Evolutionary conservation across 30 jellyfish, hydroid and myxozoan genomes (phyloP), one percentile per base, ranked within the genome.

Genomic region (Pelagia noctiluca): DNA sequence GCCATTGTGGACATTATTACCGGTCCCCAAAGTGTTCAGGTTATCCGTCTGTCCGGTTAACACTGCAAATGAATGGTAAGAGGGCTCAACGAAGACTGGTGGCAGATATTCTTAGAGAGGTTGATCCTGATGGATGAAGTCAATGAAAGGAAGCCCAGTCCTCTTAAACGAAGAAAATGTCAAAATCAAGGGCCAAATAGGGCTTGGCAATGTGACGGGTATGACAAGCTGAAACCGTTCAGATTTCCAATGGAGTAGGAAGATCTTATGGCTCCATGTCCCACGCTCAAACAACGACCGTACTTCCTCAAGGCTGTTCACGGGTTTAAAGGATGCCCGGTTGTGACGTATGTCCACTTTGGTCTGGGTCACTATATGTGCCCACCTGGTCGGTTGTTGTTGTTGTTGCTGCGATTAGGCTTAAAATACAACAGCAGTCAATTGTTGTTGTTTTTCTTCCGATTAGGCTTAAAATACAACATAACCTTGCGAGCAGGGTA

Each of bases 81-180:
- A 19, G 66, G 31, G 85, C 35, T 11, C 88, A 66, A 24, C 29
- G 88, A 8, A 19, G n/a, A 53, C 37, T 52, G 16, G 88, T 77
- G 42, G 65, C 32, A 0, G 33, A 32, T 10, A 8, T 77, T 2
- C 35, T 77, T 31, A 77, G 35, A 60, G 71, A 60, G 24, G 8
- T 77, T n/a, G 88, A 77, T 60, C 88, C 88, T 3, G 69, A 77
- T 3, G 88, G 88, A 0, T 52, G 84, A 12, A n/a, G 10, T 10
- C 12, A 0, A 10, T 26, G 88, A 47, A 30, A 35, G 35, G 37
- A 22, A 23, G 66, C 32, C 21, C 28, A 35, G n/a, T n/a, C n/a
- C n/a, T n/a, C 12, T 52, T 8, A 8, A 52, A 3, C 12, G 68
- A 5, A 52, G 68, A 52, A 5, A 4, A 4, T 52, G 21, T 19